phyloP scores from a whole-genome alignment of 1,140 invertebrate species.

The Cepaea nemoralis region DNA sequence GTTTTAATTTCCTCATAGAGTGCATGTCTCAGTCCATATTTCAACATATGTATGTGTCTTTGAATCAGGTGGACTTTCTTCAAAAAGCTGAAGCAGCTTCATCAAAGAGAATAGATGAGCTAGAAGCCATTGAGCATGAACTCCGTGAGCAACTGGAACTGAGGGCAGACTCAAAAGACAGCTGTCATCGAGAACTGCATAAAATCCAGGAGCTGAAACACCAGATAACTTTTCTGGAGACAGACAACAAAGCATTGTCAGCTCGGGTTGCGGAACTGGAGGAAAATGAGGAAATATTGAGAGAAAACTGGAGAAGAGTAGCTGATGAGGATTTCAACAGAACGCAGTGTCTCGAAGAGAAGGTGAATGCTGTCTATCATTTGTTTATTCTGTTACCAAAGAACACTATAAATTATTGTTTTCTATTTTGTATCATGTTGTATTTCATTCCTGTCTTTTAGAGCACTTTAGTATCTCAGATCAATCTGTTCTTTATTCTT shows the following conservation, averaged over 20 bases:
- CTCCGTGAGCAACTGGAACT: slow-evolving; percentile 55
- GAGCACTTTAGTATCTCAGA: too few relatives aligned
- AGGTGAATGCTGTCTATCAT: slow-evolving; percentile 40
- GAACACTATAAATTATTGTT: too few relatives aligned
- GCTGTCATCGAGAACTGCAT: slow-evolving; percentile 30
- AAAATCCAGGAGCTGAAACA: slow-evolving; percentile 54
- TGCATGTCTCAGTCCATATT: too few relatives aligned
- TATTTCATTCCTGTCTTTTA: too few relatives aligned
- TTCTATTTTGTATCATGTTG: too few relatives aligned
- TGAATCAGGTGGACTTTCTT: slow-evolving; percentile 57
- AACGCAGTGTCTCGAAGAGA: slow-evolving; percentile 59
- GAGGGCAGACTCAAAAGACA: slow-evolving; percentile 46
- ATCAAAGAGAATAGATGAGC: slow-evolving; percentile 56
- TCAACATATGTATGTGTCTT: neutral
- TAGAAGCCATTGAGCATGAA: slow-evolving; percentile 55
- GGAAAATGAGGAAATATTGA: slow-evolving; percentile 62
- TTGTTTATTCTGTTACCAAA: too few relatives aligned
- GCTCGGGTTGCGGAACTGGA: slow-evolving; percentile 60
- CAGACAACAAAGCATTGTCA: slow-evolving; percentile 55
- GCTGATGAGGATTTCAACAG: slow-evolving; percentile 63
- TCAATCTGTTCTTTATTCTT: too few relatives aligned
- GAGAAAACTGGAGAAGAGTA: slow-evolving; percentile 65
- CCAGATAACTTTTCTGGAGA: slow-evolving; percentile 51
- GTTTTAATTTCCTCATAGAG: too few relatives aligned
- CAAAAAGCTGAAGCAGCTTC: slow-evolving; percentile 61